These are phyloP conservation scores for Drosophila demipolita DNA, from an alignment of 2,888 invertebrate genomes.

Conservation along the genomic window DNA sequence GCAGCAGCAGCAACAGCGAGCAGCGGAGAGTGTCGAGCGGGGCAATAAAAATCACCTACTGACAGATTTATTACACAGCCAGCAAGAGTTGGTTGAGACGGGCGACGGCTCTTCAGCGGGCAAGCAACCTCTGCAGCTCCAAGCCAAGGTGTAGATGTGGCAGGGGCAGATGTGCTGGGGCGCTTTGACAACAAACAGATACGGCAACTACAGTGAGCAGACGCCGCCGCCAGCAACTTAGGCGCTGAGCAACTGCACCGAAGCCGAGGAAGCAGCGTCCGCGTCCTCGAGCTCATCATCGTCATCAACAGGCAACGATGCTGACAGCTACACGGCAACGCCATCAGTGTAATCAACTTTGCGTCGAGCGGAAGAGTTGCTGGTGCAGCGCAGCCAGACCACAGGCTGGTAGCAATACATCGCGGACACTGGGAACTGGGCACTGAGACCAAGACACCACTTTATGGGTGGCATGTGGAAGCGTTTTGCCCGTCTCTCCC, in stretches of 20 bases:
- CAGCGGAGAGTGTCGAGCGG: slow-evolving; percentile 70
- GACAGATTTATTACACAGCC: slow-evolving; percentile 83
- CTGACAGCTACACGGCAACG: slow-evolving; percentile 81
- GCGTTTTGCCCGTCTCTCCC: slow-evolving; percentile 35
- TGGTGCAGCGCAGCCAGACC: slow-evolving; percentile 27
- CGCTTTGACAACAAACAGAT: slow-evolving; percentile 76
- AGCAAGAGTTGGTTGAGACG: slow-evolving; percentile 45
- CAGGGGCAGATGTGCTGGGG: slow-evolving; percentile 37
- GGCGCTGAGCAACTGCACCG: slow-evolving; percentile 36
- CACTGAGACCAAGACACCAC: slow-evolving; percentile 32
- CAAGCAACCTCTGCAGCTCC: slow-evolving; percentile 46
- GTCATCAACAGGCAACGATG: slow-evolving; percentile 79
- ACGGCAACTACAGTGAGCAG: slow-evolving; percentile 54
- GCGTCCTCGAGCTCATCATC: slow-evolving; percentile 72
- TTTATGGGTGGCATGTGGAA: slow-evolving; percentile 72
- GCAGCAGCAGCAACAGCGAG: slow-evolving; percentile 61
- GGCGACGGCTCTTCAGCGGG: slow-evolving; percentile 31
- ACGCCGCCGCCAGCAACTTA: slow-evolving; percentile 18
- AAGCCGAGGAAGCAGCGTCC: slow-evolving; percentile 21
- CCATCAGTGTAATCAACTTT: slow-evolving; percentile 81
- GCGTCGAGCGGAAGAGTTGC: slow-evolving; percentile 56
- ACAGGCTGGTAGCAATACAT: slow-evolving; percentile 24
- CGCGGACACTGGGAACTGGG: slow-evolving; percentile 13
- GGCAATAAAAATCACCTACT: slow-evolving; percentile 82
- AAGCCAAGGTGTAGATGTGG: neutral